Evolutionary conservation across 2,797 vertebrate genomes (phyloP), one percentile per base, ranked within the genome.

Genomic region (Neosalanx taihuensis): DNA sequence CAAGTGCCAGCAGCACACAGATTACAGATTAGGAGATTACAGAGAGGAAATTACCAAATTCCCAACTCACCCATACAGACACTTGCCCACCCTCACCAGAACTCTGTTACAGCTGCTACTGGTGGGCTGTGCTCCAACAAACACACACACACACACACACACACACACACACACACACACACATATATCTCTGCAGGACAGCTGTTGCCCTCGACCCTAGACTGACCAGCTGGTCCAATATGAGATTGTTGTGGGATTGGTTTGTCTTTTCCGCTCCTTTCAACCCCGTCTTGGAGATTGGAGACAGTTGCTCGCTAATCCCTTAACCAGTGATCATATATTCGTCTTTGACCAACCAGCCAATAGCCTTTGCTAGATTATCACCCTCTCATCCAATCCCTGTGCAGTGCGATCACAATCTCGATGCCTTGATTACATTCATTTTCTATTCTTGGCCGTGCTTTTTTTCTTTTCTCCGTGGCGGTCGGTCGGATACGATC

Each of bases 21-120:
- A 73, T 81, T 73, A 76, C 68, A 74, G 81, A 79, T 83, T 75
- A 72, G 76, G 68, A 70, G 77, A 79, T 78, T 83, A 80, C 30
- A 31, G 30, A 79, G 57, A 66, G 65, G 71, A 74, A 64, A 66
- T 70, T 70, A 67, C 71, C 71, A 81, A 31, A 46, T 46, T 46
- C 13, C 41, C 41, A 35, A 35, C 4, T 68, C 53, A 70, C 64
- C 67, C 61, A 75, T 72, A 68, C 69, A 3, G 18, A 70, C 67
- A 63, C 63, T 53, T 59, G 41, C 56, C 41, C 20, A 41, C 33
- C 23, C 31, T 41, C 64, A 23, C 12, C 46, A 71, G n/a, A 64
- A 33, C 56, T 53, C 61, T 63, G 35, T 64, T 33, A 53, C 18
- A 63, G 72, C 63, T 69, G 60, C 69, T 62, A 1, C 58, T 70